Conservation (phyloP, 2,888 invertebrate genomes). For the Drosophila lacicola region DNA sequence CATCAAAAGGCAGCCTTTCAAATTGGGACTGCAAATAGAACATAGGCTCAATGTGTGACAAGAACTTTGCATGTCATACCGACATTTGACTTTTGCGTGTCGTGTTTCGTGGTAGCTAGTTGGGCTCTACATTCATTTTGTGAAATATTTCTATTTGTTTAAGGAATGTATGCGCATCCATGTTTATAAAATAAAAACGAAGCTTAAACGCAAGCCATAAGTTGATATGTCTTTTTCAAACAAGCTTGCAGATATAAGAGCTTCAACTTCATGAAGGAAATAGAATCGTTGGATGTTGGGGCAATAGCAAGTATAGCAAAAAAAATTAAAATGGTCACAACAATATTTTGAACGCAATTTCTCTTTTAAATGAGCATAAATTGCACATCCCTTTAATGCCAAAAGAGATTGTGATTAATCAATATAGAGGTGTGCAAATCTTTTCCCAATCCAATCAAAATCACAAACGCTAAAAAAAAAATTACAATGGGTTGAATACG, state of each 20-base stretch:
- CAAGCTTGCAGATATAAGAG: slow-evolving; percentile 47
- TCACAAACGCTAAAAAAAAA: slow-evolving; percentile 7
- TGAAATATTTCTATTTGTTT: slow-evolving; percentile 45
- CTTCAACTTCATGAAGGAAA: slow-evolving; percentile 20
- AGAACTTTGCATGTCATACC: slow-evolving; percentile 76
- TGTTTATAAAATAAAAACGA: slow-evolving; percentile 54
- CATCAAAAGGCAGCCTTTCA: neutral
- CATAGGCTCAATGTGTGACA: slow-evolving; percentile 45
- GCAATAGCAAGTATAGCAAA: slow-evolving; percentile 35
- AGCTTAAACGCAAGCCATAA: slow-evolving; percentile 68
- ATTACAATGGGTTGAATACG: neutral
- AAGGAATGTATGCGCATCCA: slow-evolving; percentile 16
- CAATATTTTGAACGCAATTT: neutral
- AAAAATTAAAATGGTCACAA: too few relatives aligned
- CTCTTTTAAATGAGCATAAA: slow-evolving; percentile 15
- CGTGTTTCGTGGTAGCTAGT: slow-evolving; percentile 71
- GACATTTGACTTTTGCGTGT: slow-evolving; percentile 76
- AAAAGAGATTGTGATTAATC: slow-evolving; percentile 25
- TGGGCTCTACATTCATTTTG: slow-evolving; percentile 23
- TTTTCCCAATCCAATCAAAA: slow-evolving; percentile 26
- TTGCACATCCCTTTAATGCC: slow-evolving; percentile 12
- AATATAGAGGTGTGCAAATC: slow-evolving; percentile 39
- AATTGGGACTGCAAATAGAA: slow-evolving; percentile 18
- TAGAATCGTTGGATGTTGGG: slow-evolving; percentile 1
- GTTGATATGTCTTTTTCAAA: slow-evolving; percentile 54